Conservation (phyloP, 2,113 vertebrate genomes). For the Cephalopholis sonnerati region DNA sequence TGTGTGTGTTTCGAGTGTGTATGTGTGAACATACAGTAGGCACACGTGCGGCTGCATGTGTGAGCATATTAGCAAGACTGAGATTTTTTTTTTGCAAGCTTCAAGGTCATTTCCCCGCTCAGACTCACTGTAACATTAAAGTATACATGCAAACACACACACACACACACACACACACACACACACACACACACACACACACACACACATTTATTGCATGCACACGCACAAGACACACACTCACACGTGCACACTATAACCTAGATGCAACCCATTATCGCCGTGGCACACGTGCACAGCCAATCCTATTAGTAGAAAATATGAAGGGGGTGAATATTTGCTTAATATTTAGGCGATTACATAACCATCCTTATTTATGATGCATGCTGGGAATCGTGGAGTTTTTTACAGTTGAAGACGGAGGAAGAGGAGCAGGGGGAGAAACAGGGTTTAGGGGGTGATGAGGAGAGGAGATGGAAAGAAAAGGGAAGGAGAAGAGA, state of each 20-base stretch:
- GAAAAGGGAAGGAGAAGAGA: not conserved
- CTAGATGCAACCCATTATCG: slow-evolving; percentile 66
- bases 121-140: slow-evolving; percentile 47
- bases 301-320: slow-evolving; percentile 58
- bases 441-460: not conserved
- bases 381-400: slow-evolving; percentile 51
- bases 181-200: not conserved
- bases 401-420: slow-evolving; percentile 42
- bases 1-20: slow-evolving; percentile 14
- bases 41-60: slow-evolving; percentile 63
- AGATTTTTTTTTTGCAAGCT: slow-evolving; percentile 21
- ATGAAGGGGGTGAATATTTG: slow-evolving; percentile 50
- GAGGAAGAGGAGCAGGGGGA: not conserved
- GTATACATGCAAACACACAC: slow-evolving; percentile 43
- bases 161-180: not conserved
- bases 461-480: not conserved
- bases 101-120: slow-evolving; percentile 73
- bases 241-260: slow-evolving; percentile 32
- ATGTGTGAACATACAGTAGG: slow-evolving; percentile 26
- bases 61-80: slow-evolving; percentile 34
- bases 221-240: slow-evolving; percentile 18
- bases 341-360: slow-evolving; percentile 73
- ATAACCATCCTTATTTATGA: slow-evolving; percentile 68
- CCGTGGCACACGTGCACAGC: slow-evolving; percentile 38
- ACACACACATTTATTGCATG: not conserved